Conservation (phyloP, 2,113 vertebrate species). For the Salvelinus sp. region DNA sequence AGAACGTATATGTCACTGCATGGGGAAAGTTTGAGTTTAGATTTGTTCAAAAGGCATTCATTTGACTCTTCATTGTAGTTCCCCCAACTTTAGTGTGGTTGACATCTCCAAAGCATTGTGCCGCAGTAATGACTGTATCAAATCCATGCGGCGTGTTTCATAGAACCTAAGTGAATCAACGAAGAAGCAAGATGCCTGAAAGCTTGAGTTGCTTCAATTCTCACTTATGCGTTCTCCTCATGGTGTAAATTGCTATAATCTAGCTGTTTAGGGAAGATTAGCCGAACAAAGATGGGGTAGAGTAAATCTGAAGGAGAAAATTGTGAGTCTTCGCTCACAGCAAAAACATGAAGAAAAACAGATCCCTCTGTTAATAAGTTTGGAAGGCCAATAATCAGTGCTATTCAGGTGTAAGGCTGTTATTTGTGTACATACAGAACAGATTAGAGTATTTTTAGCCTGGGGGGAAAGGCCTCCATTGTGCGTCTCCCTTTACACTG, state of each 20-base stretch:
- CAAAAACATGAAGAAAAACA: conserved; percentile 49
- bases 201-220: background rate
- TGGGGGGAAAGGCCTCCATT: conserved; percentile 19
- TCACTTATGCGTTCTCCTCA: background rate
- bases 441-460: conserved; percentile 75
- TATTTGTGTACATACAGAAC: conserved; percentile 64
- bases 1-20: no score
- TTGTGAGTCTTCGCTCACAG: conserved; percentile 34
- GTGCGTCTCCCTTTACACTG: conserved; percentile 7
- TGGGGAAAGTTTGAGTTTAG: no score
- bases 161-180: background rate
- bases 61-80: no score
- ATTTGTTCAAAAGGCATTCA: no score
- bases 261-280: conserved; percentile 55
- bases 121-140: no score
- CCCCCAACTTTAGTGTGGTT: background rate
- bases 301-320: conserved; percentile 46
- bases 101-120: background rate
- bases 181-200: background rate
- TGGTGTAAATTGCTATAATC: conserved; percentile 48
- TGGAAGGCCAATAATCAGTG: conserved; percentile 54
- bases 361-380: conserved; percentile 61
- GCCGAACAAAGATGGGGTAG: conserved; percentile 17
- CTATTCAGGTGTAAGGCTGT: conserved; percentile 64
- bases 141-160: no score